Evolutionary conservation across 2,113 vertebrate species (phyloP).

Genomic region (Bubo blakistoni): DNA sequence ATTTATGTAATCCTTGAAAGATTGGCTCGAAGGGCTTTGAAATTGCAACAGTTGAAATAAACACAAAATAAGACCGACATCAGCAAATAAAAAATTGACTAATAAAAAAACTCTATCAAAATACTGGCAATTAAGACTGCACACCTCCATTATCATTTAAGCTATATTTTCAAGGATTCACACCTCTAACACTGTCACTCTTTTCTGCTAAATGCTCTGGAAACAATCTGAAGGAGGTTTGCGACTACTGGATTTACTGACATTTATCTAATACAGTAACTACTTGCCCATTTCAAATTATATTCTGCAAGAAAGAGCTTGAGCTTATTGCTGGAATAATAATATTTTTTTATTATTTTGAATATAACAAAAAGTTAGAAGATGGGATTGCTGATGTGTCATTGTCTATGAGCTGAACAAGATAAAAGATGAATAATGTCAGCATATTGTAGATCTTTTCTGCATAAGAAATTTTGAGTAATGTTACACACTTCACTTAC

Average conservation of each 20-base stretch:
- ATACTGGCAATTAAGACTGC: not conserved
- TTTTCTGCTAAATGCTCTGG: not conserved
- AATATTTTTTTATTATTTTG: not conserved
- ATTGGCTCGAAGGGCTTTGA: not conserved
- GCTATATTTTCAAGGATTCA: not conserved
- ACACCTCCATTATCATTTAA: not conserved
- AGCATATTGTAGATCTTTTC: not conserved
- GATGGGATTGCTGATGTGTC: not conserved
- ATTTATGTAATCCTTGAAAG: not conserved
- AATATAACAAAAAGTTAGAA: not conserved
- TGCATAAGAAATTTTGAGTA: not conserved
- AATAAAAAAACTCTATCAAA: not conserved
- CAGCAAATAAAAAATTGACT: not conserved
- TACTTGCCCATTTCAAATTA: not conserved
- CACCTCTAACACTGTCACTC: not conserved
- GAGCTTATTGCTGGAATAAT: not conserved
- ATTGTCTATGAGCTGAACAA: not conserved
- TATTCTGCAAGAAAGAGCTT: not conserved
- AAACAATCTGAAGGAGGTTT: not conserved
- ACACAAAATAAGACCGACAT: not conserved
- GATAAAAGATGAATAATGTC: not conserved
- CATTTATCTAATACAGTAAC: not conserved
- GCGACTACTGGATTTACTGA: not conserved
- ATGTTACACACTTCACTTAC: not conserved
- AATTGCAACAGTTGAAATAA: not conserved